Evolutionary conservation across 2,797 vertebrate genomes (phyloP).

Genomic region (Brachymystax lenok): DNA sequence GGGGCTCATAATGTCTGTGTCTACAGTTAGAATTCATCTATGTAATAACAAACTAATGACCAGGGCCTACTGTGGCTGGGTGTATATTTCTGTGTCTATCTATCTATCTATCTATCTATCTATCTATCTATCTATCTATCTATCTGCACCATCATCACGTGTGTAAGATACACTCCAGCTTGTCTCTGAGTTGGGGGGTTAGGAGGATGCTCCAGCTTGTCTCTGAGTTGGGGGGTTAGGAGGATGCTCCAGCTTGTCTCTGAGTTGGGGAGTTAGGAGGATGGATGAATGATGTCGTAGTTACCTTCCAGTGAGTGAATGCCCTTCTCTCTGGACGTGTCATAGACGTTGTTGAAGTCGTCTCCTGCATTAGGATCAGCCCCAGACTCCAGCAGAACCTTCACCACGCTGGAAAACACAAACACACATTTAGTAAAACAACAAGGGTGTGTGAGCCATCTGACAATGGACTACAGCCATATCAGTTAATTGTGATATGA

Average conservation of each 20-base stretch:
- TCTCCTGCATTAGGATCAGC: conserved; percentile 92
- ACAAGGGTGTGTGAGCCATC: not conserved
- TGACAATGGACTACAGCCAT: too few relatives aligned
- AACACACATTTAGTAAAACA: conserved; percentile 36
- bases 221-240: too few relatives aligned
- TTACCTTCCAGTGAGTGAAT: conserved; percentile 95
- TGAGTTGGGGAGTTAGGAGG: not conserved
- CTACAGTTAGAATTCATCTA: conserved; percentile 49
- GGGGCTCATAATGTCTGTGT: conserved; percentile 51
- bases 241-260: not conserved
- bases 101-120: too few relatives aligned
- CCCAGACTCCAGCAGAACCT: conserved; percentile 82
- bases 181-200: too few relatives aligned
- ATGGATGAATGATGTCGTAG: not conserved
- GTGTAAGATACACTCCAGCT: too few relatives aligned
- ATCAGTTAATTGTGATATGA: too few relatives aligned
- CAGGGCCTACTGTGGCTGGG: not conserved
- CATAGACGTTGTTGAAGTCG: conserved; percentile 91
- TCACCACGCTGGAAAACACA: conserved; percentile 78
- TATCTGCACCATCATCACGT: too few relatives aligned
- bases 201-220: too few relatives aligned
- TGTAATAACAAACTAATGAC: conserved; percentile 42
- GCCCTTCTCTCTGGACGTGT: conserved; percentile 87
- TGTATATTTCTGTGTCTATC: too few relatives aligned
- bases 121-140: too few relatives aligned